These are phyloP conservation scores for Cranoglanis bouderius DNA, from an alignment of 2,113 vertebrate genomes.

Conservation along the genomic window DNA sequence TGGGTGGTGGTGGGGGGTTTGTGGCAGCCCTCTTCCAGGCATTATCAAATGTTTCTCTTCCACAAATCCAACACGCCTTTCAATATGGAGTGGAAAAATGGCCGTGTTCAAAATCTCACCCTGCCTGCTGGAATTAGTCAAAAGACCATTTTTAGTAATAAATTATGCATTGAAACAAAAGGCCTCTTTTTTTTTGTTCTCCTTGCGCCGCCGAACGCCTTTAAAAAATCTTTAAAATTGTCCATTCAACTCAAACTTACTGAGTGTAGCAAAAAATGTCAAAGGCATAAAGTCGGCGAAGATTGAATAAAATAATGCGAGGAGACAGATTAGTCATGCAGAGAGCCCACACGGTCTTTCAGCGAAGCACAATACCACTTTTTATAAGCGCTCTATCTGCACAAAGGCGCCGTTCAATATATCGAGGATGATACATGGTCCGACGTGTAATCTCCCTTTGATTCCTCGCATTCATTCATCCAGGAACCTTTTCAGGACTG, in stretches of 20 bases:
- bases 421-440: constrained; percentile 99
- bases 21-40: constrained; percentile 65
- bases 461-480: constrained; percentile 97
- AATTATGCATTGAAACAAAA: constrained; percentile 99
- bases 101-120: constrained; percentile 83
- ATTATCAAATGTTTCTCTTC: constrained; percentile 77
- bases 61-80: constrained; percentile 77
- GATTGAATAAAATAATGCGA: constrained; percentile 99
- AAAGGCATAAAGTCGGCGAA: constrained; percentile 99
- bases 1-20: background rate
- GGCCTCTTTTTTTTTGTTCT: constrained; percentile 82
- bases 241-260: constrained; percentile 99
- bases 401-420: constrained; percentile 99
- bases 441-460: constrained; percentile 99
- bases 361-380: constrained; percentile 96
- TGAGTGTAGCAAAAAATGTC: constrained; percentile 99
- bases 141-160: constrained; percentile 96
- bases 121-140: constrained; percentile 87
- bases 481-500: constrained; percentile 94
- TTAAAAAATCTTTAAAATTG: constrained; percentile 99
- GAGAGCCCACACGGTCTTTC: constrained; percentile 98
- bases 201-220: constrained; percentile 88
- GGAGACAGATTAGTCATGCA: constrained; percentile 99
- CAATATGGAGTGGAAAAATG: constrained; percentile 74
- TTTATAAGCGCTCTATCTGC: constrained; percentile 98